Percentiles rank a stretch among this genome's conserved stretches.
These are phyloP conservation scores for Tenodera sinensis DNA, from an alignment of 2,888 invertebrate genomes.

Conservation along the genomic window DNA sequence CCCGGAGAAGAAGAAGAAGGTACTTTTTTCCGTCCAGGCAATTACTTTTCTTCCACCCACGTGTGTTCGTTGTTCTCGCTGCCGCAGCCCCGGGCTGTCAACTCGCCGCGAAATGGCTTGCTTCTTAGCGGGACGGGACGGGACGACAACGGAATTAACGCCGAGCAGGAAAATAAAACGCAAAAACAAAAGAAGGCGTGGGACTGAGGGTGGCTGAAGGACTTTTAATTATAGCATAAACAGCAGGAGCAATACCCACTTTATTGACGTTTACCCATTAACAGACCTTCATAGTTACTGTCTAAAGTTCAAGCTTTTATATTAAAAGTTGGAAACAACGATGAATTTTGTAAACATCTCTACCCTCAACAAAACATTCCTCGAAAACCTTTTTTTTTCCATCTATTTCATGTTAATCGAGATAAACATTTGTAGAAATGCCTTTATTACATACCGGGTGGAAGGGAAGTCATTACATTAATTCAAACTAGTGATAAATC, in stretches of 20 bases:
- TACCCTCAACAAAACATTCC: too few relatives aligned
- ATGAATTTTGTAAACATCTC: too few relatives aligned
- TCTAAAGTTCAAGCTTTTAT: too few relatives aligned
- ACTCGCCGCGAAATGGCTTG: neutral
- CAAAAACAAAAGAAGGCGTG: neutral
- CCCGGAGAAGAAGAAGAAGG: too few relatives aligned
- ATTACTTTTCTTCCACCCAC: neutral
- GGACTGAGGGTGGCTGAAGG: neutral
- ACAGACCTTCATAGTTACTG: neutral
- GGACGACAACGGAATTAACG: neutral
- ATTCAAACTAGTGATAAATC: too few relatives aligned
- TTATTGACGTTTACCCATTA: neutral
- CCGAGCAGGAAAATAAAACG: neutral
- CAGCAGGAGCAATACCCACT: neutral
- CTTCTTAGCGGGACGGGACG: neutral
- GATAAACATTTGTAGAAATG: too few relatives aligned
- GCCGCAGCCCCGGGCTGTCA: neutral
- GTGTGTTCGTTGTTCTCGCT: neutral
- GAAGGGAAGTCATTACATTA: too few relatives aligned
- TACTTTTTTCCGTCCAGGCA: neutral
- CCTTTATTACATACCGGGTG: too few relatives aligned
- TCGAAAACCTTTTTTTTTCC: too few relatives aligned
- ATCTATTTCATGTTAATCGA: too few relatives aligned
- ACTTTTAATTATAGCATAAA: neutral
- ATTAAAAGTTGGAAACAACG: too few relatives aligned